These are phyloP conservation scores for Crenichthys baileyi DNA, from an alignment of 2,797 vertebrate species.

Conservation along the genomic window DNA sequence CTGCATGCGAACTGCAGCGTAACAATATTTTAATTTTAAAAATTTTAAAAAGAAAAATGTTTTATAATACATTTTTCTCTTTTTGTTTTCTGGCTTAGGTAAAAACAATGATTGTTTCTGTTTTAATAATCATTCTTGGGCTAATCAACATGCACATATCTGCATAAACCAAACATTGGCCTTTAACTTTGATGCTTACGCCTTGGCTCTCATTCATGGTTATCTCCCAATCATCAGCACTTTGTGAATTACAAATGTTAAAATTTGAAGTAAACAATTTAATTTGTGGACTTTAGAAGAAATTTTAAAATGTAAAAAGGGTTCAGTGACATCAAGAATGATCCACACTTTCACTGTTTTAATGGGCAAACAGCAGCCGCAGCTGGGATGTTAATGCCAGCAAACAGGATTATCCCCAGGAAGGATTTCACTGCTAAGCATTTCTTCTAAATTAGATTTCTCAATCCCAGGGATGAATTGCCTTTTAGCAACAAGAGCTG, in stretches of 20 bases:
- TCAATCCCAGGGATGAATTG: constrained; percentile 94
- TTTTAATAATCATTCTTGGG: background rate
- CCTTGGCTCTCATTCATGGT: background rate
- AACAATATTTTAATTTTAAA: background rate
- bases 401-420: constrained; percentile 98
- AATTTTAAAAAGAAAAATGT: background rate
- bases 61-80: background rate
- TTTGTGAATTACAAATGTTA: background rate
- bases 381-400: constrained; percentile 98
- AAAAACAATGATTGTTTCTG: background rate
- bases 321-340: constrained; percentile 6
- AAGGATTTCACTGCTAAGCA: constrained; percentile 93
- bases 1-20: background rate
- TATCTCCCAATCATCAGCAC: background rate
- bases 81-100: background rate
- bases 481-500: constrained; percentile 96
- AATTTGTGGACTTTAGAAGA: background rate
- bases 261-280: background rate
- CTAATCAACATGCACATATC: background rate
- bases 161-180: background rate
- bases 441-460: constrained; percentile 98
- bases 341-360: constrained; percentile 79
- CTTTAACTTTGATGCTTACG: background rate
- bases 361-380: constrained; percentile 94
- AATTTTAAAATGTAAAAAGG: background rate